Conservation (phyloP, 2,113 vertebrate genomes). For the Oryzias melastigma region DNA sequence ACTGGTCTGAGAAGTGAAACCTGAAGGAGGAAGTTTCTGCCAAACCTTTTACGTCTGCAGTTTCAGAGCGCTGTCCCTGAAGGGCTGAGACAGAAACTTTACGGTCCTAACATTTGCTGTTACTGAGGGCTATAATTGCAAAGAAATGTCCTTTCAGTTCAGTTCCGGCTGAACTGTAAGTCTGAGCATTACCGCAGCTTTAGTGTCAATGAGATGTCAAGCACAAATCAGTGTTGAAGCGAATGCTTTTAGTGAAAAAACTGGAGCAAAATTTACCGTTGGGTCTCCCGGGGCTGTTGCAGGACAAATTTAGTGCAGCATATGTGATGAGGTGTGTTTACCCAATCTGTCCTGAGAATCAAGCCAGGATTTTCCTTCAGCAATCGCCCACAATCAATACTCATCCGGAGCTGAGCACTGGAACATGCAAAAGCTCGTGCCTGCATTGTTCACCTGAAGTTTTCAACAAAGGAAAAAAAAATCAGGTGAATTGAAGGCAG, state of each 20-base stretch:
- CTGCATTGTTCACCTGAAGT: neutral
- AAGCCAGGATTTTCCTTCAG: constrained; percentile 43
- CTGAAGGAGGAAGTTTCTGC: neutral
- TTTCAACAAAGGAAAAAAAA: constrained; percentile 17
- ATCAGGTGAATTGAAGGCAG: constrained; percentile 39
- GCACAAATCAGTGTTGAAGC: constrained; percentile 19
- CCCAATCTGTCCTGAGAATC: constrained; percentile 48
- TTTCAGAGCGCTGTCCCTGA: constrained; percentile 13
- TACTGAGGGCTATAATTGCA: constrained; percentile 7
- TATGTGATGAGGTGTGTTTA: constrained; percentile 60
- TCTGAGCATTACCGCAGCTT: constrained; percentile 20
- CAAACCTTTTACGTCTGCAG: constrained; percentile 20
- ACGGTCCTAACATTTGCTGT: constrained; percentile 6
- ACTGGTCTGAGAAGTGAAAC: neutral
- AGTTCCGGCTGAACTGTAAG: constrained; percentile 16
- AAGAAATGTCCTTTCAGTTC: constrained; percentile 19
- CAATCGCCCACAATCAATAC: constrained; percentile 32
- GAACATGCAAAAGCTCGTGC: constrained; percentile 11
- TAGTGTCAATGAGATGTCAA: constrained; percentile 7
- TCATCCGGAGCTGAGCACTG: constrained; percentile 18
- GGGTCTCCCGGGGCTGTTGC: constrained; percentile 31
- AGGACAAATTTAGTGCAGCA: constrained; percentile 58
- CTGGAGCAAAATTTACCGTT: constrained; percentile 36
- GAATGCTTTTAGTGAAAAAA: constrained; percentile 38
- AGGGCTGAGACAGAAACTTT: constrained; percentile 13